Conservation (phyloP, 2,797 vertebrate genomes). For the Diplodus puntazzo region DNA sequence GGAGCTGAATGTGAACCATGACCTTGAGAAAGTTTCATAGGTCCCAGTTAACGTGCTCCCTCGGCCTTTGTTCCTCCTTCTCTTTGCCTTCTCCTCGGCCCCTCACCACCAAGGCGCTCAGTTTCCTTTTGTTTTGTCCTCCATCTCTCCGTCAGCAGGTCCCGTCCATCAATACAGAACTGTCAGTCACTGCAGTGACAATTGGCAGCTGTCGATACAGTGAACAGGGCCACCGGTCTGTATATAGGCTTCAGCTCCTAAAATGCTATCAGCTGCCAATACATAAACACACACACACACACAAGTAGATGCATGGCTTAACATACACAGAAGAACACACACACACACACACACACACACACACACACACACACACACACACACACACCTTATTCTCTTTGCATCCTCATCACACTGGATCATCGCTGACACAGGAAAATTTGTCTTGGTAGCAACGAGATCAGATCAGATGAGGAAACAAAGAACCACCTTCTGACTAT, state of each 20-base stretch:
- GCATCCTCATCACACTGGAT: constrained; percentile 77
- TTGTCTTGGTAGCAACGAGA: constrained; percentile 71
- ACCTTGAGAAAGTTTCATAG: constrained; percentile 71
- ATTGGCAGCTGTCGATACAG: constrained; percentile 86
- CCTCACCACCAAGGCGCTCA: constrained; percentile 32
- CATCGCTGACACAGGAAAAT: constrained; percentile 80
- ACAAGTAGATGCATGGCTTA: background rate
- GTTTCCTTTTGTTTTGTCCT: constrained; percentile 77
- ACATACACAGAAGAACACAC: constrained; percentile 27
- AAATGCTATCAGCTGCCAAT: constrained; percentile 85
- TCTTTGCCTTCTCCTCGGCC: constrained; percentile 46
- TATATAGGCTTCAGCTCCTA: constrained; percentile 72
- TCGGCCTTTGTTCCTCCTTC: constrained; percentile 26
- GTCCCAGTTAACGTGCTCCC: constrained; percentile 18
- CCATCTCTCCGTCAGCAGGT: constrained; percentile 81
- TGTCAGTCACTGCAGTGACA: constrained; percentile 84
- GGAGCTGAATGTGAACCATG: constrained; percentile 15
- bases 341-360: constrained; percentile 57
- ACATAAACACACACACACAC: constrained; percentile 67
- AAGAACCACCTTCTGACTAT: constrained; percentile 82
- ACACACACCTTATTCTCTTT: constrained; percentile 63
- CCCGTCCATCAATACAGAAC: constrained; percentile 84
- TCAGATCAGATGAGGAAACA: constrained; percentile 82
- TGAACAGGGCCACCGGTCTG: constrained; percentile 65
- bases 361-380: constrained; percentile 20